Base-by-base conservation (phyloP, 2,113 vertebrate species). In the Rhinopomastus cyanomelas region DNA sequence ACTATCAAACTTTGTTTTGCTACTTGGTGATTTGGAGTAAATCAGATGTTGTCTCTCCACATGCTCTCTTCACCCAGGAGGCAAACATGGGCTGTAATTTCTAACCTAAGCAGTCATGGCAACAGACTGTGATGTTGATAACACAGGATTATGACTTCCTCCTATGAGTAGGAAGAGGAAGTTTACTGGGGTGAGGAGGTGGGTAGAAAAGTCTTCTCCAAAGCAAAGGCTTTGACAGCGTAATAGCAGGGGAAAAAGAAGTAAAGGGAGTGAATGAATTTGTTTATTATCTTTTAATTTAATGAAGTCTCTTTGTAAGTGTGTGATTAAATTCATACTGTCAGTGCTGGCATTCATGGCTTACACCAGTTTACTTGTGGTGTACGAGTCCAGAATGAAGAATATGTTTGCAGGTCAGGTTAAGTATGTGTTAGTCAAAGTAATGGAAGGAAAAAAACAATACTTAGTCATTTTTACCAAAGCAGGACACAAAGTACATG, bases 51-150 rank as follows among this genome's bases (percentile, higher is more conserved):
- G 62, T 92, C 34, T 61, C 18, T 94, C 53, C 68, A 90, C 66
- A 81, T 96, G 69, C 53, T 83, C 23, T 91, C 10, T 84, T 86
- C 20, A 62, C 57, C 60, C 69, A 76, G 65, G 66, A 84, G 72
- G 74, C 68, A 94, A 93, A 77, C 49, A 90, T 78, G 82, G 65
- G 37, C 81, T 88, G 27, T 95, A 90, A 93, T 94, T 96, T 95
- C 85, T 73, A 91, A 87, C 52, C 73, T 91, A 72, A 92, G 60
- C 72, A 95, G 67, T 93, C 53, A 55, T 96, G 80, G 61, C 69
- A 95, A 52, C 75, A 89, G 56, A 78, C 64, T 62, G 60, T 62
- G 85, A 92, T 90, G 81, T 94, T 95, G 83, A 53, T 92, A 90
- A 89, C 81, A 76, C 52, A 94, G 60, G 88, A 81, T 94, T 92